A percentile compares a stretch with the other conserved stretches of the same genome.
Conservation (phyloP, 1,140 invertebrate species). For the Diplogasteroides magnus region DNA sequence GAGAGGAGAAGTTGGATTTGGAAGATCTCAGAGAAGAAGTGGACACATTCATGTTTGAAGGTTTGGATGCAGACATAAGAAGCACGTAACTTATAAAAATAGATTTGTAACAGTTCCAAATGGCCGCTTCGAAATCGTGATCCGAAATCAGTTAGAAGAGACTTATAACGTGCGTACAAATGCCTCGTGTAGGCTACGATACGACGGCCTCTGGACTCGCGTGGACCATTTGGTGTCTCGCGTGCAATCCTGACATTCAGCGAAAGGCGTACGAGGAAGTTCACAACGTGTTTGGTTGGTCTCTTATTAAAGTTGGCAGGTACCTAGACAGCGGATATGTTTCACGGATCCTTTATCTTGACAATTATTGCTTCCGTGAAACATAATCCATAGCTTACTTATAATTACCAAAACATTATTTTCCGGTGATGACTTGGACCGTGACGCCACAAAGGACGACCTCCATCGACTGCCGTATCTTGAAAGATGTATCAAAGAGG, state of each 20-base stretch:
- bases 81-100: too few species aligned
- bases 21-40: too few species aligned
- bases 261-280: conserved; percentile 73
- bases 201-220: conserved; percentile 68
- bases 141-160: too few species aligned
- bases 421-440: conserved; percentile 62
- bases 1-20: too few species aligned
- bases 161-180: too few species aligned
- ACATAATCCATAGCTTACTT: conserved; percentile 50
- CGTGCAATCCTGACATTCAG: conserved; percentile 61
- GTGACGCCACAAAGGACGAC: conserved; percentile 72
- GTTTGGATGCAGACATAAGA: too few species aligned
- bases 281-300: conserved; percentile 68
- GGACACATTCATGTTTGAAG: too few species aligned
- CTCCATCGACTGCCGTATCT: conserved; percentile 75
- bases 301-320: conserved; percentile 70
- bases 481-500: conserved; percentile 73
- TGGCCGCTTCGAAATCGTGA: too few species aligned
- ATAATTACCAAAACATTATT: neutral
- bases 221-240: conserved; percentile 58
- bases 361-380: too few species aligned
- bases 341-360: too few species aligned
- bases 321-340: conserved; percentile 66
- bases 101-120: too few species aligned
- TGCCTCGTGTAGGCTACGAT: conserved; percentile 51